A percentile compares a stretch with the other conserved stretches of the same genome.
Conservation (phyloP, 2,888 invertebrate species). For the Drosophila macrospina region DNA sequence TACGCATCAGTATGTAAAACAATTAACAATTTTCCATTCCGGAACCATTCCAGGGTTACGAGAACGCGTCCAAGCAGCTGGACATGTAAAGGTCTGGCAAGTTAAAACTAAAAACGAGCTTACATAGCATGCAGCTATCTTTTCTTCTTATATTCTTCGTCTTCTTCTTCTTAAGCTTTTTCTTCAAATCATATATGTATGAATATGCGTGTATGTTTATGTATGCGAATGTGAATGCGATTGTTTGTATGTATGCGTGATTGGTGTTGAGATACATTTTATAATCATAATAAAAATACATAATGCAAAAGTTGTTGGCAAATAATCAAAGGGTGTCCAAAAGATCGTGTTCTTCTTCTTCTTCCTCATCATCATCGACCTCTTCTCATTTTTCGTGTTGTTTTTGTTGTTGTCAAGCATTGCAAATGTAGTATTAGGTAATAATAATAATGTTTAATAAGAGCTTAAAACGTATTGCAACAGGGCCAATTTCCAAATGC, state of each 20-base stretch:
- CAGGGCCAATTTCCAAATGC: constrained; percentile 77
- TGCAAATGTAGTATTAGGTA: not conserved
- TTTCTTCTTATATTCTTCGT: constrained; percentile 11
- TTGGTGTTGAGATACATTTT: constrained; percentile 74
- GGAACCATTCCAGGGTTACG: constrained; percentile 66
- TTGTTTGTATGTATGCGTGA: constrained; percentile 52
- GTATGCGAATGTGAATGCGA: constrained; percentile 15
- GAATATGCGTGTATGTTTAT: constrained; percentile 25
- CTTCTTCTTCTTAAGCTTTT: not conserved
- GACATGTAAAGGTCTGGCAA: constrained; percentile 75
- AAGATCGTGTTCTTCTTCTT: not conserved
- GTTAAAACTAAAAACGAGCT: constrained; percentile 80
- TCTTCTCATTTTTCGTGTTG: not conserved
- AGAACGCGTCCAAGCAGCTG: constrained; percentile 11
- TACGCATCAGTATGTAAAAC: constrained; percentile 64
- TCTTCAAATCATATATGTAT: constrained; percentile 24
- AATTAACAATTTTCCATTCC: constrained; percentile 75
- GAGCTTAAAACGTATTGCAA: constrained; percentile 72
- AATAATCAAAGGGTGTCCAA: not conserved
- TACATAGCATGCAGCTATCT: constrained; percentile 54
- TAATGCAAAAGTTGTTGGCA: constrained; percentile 53
- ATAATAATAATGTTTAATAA: constrained; percentile 44
- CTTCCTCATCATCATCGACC: too few relatives aligned
- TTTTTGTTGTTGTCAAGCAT: too few relatives aligned
- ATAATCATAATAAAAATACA: constrained; percentile 41